phyloP scores from a whole-genome alignment of 2,797 vertebrate species.

The Knipowitschia caucasica region DNA sequence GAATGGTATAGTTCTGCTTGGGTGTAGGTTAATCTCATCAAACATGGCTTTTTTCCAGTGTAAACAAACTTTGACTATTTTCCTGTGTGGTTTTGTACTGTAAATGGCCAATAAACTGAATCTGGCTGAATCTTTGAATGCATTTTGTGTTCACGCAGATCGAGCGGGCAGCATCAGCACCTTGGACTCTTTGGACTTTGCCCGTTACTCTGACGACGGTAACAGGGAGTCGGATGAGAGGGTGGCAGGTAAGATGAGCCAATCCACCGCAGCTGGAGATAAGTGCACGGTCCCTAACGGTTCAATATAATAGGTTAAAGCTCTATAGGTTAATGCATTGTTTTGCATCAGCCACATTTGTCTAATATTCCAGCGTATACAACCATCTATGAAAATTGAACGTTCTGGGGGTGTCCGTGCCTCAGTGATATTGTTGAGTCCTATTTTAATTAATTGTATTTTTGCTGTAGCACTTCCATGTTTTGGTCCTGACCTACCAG shows the following conservation, averaged over 20 bases:
- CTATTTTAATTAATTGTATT: constrained; percentile 41
- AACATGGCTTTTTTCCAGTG: neutral
- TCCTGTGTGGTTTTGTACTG: too few species aligned
- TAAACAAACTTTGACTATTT: too few species aligned
- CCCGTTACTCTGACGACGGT: constrained; percentile 98
- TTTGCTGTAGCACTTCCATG: constrained; percentile 23
- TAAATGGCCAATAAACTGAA: too few species aligned
- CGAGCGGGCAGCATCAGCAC: constrained; percentile 98
- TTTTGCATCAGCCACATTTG: neutral
- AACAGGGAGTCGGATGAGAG: constrained; percentile 94
- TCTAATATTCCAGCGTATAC: neutral
- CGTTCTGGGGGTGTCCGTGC: constrained; percentile 9
- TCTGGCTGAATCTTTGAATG: too few species aligned
- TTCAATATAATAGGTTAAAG: neutral
- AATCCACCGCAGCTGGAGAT: neutral
- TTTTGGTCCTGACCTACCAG: constrained; percentile 36
- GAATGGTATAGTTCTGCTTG: neutral
- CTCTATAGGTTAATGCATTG: constrained; percentile 4
- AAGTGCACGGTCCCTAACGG: neutral
- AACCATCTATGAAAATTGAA: neutral
- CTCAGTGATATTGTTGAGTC: constrained; percentile 22
- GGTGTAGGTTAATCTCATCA: neutral
- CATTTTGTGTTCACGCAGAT: constrained; percentile 73
- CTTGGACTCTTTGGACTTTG: constrained; percentile 97
- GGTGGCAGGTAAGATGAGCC: constrained; percentile 86